Base-by-base conservation (phyloP, 2,113 vertebrate genomes). In the Varanus salvator region DNA sequence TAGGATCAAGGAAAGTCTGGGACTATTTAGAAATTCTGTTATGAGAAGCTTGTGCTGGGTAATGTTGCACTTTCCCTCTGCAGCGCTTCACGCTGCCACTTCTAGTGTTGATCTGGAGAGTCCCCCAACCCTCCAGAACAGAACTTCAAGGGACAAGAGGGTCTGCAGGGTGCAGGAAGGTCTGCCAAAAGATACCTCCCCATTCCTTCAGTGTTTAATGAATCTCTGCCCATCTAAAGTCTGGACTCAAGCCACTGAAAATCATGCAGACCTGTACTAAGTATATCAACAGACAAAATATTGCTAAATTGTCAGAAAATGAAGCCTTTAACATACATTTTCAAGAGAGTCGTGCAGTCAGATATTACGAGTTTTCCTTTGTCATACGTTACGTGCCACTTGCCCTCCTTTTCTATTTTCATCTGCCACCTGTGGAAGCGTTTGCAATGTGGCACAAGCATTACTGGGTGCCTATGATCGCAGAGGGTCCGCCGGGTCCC, bases 381-480 rank as follows among this genome's bases (percentile, higher is more conserved):
- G 84, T 50, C 52, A 1, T 8, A 52, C 27, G 23, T 54, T 31
- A 31, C 17, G 44, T 29, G 34, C 38, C 21, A n/a, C 66, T 54
- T 57, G 48, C 68, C 78, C 77, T 14, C 29, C 50, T 85, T 85
- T 85, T 90, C 50, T 85, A 85, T 85, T 77, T 44, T 71, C 75
- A 80, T 54, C 76, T 54, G 64, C 54, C 34, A 85, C 66, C 50
- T 85, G 48, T 78, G 27, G 74, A 50, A 71, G 50, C 57, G 9
- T 85, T 31, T 69, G 48, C 48, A 90, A 90, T 80, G 64, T 34
- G 31, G 75, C 66, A 54, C 34, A 89, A 19, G 38, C 38, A 9
- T 50, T 23, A 23, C 54, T 64, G 74, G 64, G 66, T 54, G 78
- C 77, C 64, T 78, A 31, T 85, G 82, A 85, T 54, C 27, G 75